Conservation (phyloP, 2,797 vertebrate genomes). For the Pseudopleuronectes americanus region DNA sequence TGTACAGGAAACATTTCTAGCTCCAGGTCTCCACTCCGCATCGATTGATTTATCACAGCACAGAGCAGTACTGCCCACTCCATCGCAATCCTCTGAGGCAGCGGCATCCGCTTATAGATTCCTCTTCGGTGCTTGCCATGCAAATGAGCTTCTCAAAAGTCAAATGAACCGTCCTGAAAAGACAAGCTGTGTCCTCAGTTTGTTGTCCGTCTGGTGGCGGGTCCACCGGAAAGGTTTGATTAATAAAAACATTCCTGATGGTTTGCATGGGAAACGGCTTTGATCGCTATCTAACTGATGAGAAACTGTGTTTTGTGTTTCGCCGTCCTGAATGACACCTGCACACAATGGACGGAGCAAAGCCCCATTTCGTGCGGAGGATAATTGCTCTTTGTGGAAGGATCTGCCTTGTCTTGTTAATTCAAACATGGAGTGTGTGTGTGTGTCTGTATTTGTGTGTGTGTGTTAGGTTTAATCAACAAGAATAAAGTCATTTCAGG, state of each 20-base stretch:
- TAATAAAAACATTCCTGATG: slow-evolving; percentile 74
- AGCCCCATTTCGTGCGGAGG: neutral
- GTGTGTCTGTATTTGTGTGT: too few relatives aligned
- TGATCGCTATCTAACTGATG: slow-evolving; percentile 66
- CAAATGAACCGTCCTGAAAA: slow-evolving; percentile 68
- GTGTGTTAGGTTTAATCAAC: slow-evolving; percentile 2
- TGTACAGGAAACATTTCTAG: slow-evolving; percentile 30
- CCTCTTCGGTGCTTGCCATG: slow-evolving; percentile 78
- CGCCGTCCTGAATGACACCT: slow-evolving; percentile 45
- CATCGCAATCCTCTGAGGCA: slow-evolving; percentile 72
- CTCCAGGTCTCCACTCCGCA: slow-evolving; percentile 36
- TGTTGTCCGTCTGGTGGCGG: slow-evolving; percentile 41
- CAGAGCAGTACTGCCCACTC: slow-evolving; percentile 60
- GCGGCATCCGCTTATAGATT: slow-evolving; percentile 71
- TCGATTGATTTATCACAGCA: slow-evolving; percentile 64
- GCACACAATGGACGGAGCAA: slow-evolving; percentile 26
- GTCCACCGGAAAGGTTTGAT: slow-evolving; percentile 60
- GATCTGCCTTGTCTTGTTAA: neutral
- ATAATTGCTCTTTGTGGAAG: neutral
- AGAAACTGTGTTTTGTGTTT: slow-evolving; percentile 32
- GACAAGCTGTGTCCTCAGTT: slow-evolving; percentile 53
- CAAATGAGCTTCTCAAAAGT: slow-evolving; percentile 76
- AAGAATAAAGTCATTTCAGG: neutral
- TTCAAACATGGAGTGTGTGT: neutral
- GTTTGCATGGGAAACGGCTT: slow-evolving; percentile 63